Percentiles rank a stretch among this genome's conserved stretches.
These are phyloP conservation scores for Zootermopsis nevadensis DNA, from an alignment of 2,888 invertebrate genomes.

Conservation along the genomic window DNA sequence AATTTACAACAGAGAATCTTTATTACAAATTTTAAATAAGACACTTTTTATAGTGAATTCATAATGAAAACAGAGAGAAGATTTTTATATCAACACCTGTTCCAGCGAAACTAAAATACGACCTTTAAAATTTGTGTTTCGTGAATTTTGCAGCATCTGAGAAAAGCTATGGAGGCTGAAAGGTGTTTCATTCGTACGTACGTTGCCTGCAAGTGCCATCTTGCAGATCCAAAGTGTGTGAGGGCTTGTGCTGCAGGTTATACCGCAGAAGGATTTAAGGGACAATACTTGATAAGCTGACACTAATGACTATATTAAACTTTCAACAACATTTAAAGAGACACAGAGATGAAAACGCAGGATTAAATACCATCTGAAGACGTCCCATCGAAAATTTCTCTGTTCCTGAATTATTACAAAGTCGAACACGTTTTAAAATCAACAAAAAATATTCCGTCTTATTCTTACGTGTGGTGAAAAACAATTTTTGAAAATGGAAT, in stretches of 20 bases:
- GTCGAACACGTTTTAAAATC: not conserved
- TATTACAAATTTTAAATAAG: too few species aligned
- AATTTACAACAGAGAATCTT: too few species aligned
- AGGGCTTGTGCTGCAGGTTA: too few species aligned
- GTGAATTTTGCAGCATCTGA: not conserved
- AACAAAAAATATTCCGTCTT: not conserved
- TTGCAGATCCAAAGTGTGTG: not conserved
- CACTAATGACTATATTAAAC: slow-evolving; percentile 35
- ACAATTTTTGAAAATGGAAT: not conserved
- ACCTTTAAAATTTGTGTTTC: not conserved
- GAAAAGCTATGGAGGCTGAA: not conserved
- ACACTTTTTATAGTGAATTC: too few species aligned
- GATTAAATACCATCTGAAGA: slow-evolving; percentile 5
- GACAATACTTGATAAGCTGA: slow-evolving; percentile 21
- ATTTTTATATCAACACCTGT: too few species aligned
- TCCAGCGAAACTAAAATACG: not conserved
- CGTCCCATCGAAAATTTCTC: not conserved
- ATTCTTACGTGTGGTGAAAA: not conserved
- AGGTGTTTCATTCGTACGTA: not conserved
- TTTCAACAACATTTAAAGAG: slow-evolving; percentile 26
- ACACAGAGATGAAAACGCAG: not conserved
- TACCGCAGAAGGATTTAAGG: not conserved
- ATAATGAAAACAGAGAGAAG: too few species aligned
- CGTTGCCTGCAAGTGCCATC: not conserved
- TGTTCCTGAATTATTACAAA: not conserved